Conservation (phyloP, 1,140 invertebrate genomes). For the Drosophila kanapiae region DNA sequence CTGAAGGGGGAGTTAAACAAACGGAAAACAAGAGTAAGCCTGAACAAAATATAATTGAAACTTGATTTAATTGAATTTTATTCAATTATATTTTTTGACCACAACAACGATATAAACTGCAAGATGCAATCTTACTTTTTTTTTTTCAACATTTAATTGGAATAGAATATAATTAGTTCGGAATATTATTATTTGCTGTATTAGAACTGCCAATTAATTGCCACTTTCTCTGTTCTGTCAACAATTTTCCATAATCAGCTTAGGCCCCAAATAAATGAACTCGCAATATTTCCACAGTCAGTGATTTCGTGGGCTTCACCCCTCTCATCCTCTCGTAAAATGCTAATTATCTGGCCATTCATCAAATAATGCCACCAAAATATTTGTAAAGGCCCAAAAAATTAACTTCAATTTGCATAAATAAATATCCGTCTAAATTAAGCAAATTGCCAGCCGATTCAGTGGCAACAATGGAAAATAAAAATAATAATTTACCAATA, state of each 20-base stretch:
- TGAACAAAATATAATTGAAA: not conserved
- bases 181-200: not conserved
- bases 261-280: constrained; percentile 15
- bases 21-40: not conserved
- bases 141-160: not conserved
- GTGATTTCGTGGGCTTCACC: constrained; percentile 5
- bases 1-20: constrained; percentile 16
- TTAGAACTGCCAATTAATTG: constrained; percentile 19
- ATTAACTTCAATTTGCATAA: constrained; percentile 63
- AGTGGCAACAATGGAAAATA: constrained; percentile 29
- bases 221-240: constrained; percentile 7
- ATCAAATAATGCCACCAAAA: constrained; percentile 36
- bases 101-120: not conserved
- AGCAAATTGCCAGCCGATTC: constrained; percentile 57
- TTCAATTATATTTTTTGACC: not conserved
- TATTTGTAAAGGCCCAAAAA: constrained; percentile 30
- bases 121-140: not conserved
- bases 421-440: constrained; percentile 60
- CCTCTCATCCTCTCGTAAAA: not conserved
- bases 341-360: constrained; percentile 60
- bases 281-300: constrained; percentile 15
- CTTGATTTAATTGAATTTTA: constrained; percentile 11
- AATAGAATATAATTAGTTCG: not conserved
- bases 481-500: constrained; percentile 55
- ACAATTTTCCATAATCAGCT: constrained; percentile 29